Base-by-base conservation (phyloP, 2,888 invertebrate genomes). In the Sthenelais limicola region DNA sequence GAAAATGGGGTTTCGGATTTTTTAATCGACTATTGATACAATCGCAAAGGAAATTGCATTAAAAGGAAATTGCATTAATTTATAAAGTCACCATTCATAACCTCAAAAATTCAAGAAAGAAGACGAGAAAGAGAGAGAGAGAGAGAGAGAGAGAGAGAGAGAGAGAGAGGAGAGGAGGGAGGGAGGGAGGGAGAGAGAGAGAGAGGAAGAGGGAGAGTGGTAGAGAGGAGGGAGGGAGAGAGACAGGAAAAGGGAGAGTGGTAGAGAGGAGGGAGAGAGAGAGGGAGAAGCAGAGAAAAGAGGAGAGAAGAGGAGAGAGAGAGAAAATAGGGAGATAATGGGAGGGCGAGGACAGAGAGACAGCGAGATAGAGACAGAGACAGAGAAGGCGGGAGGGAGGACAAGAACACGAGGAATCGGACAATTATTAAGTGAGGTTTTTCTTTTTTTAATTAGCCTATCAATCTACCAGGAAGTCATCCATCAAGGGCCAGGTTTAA, bases 121-220 rank as follows among this genome's bases (percentile, higher is more conserved):
- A 43, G 43, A 9, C 43, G 12, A 15, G 43, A 43, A 18, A 18
- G 43, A 15, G 9, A 43, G 18, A 15, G 43, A 43, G 43, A 18
- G 43, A 43, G 18, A 18, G 43, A 43, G 43, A 15, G 43, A 43
- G 43, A n/a, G n/a, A n/a, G n/a, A n/a, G n/a, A n/a, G n/a, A n/a
- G n/a, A n/a, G n/a, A n/a, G n/a, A n/a, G n/a, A n/a, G n/a, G n/a
- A n/a, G n/a, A n/a, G n/a, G 51, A 24, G 51, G n/a, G 51, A n/a
- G 51, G n/a, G 51, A 24, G 5, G 21, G 51, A n/a, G n/a, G 51
- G 51, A n/a, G n/a, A 24, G 51, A n/a, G n/a, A n/a, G 51, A 24
- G n/a, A 24, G 21, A 24, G n/a, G 51, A 24, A 24, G 24, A 24
- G 21, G 51, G n/a, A 24, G 21, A 5, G 7, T 7, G 9, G 51